Base-by-base conservation (phyloP, 2,888 invertebrate genomes). In the Callyntrura guangdongensis region DNA sequence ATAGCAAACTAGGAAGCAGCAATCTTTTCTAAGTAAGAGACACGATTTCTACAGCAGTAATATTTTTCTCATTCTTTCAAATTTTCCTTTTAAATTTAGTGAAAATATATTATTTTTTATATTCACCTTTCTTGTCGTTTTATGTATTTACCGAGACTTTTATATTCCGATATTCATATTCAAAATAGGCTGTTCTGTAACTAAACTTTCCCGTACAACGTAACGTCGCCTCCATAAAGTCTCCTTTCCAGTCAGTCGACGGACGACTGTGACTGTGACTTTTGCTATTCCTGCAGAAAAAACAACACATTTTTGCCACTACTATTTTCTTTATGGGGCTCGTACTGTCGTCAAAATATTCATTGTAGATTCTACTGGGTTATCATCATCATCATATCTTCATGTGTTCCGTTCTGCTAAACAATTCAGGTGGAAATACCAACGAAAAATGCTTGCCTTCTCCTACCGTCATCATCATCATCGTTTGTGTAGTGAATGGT, bases 371-470 rank as follows among this genome's bases (percentile, higher is more conserved):
- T 69, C 49, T 47, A 45, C 25, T 77, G 45, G 49, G 17, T 14
- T 56, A 74, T 67, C 45, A 27, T 36, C 12, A 9, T 77, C 64
- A 86, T 59, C 47, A 72, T 69, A 49, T 59, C 47, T 56, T 84
- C 89, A 85, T 90, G 89, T 92, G 92, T 91, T 92, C 91, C 83
- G 92, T 53, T 79, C 56, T 77, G 49, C 53, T 11, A 53, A 92
- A 67, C 91, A 90, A 93, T 92, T 94, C 93, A 93, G 94, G 94
- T 93, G 94, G 94, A 94, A 94, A 94, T 90, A 91, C 93, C 91
- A 92, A 94, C 93, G 93, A 93, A 49, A 74, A 92, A 92, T 92
- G 74, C 45, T 22, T 74, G 74, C 61, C 47, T 61, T 14, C 27
- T 53, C 74, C 12, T 9, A 3, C 11, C 14, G 27, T 27, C n/a